Evolutionary conservation across 2,113 vertebrate genomes (phyloP), one percentile per base, ranked within the genome.

Genomic region (Brienomyrus brachyistius): DNA sequence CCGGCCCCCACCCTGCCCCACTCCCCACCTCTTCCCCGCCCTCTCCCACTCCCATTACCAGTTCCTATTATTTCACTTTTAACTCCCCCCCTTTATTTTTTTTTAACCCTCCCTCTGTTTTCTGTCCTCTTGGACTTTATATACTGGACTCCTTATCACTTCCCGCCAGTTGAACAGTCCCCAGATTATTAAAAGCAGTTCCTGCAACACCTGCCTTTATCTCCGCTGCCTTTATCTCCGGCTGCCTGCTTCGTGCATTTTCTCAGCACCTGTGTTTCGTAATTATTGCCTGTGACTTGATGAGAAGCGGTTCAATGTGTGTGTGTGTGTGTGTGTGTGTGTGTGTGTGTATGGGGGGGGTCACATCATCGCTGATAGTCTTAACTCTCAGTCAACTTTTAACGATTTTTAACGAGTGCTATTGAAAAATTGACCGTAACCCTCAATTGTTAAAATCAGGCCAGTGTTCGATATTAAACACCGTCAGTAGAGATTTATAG

Each of bases 131-230:
- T 92, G 92, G 90, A 27, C 93, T 93, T 88, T 86, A 91, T 92
- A 92, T 87, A 77, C 89, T n/a, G 83, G 90, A 90, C 92, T 88
- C 93, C 91, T 94, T 95, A 94, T 95, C 94, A 93, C 92, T 92
- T 90, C 89, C 90, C 93, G 91, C 94, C 93, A 94, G 93, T 91
- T 93, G 92, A 94, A 92, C 91, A 94, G 91, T 94, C 94, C 94
- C 92, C 92, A 94, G 92, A 88, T 92, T 91, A 95, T 93, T 94
- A 94, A 94, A 94, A 88, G 86, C 88, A 80, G n/a, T 93, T 94
- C 90, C 89, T 93, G 74, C 89, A 89, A 90, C 86, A 92, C 92
- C 89, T 88, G 86, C 82, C 56, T 90, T 88, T 92, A 87, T 89
- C 52, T 88, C 47, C 62, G 54, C 70, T 50, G 48, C 59, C 66